Conservation (phyloP, 2,797 vertebrate genomes). For the Tolypeutes matacus region DNA sequence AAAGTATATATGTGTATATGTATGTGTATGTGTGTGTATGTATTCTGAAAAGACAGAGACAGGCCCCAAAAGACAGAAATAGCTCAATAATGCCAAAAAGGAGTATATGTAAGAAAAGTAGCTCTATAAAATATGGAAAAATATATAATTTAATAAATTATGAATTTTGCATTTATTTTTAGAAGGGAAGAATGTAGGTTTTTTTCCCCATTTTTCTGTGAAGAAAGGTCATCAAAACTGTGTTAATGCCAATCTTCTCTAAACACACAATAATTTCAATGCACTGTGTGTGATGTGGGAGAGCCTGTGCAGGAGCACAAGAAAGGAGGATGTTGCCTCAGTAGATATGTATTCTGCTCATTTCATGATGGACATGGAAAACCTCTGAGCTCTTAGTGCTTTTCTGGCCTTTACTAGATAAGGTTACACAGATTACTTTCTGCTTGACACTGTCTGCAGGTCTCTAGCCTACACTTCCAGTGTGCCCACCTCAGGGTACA, state of each 20-base stretch:
- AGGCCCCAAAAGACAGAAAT: not conserved
- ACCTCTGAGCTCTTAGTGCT: not conserved
- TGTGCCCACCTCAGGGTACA: not conserved
- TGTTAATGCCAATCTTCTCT: not conserved
- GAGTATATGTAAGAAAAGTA: conserved; percentile 16
- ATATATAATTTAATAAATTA: conserved; percentile 34
- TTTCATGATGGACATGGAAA: not conserved
- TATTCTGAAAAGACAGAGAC: not conserved
- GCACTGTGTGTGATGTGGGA: not conserved
- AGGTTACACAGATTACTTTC: not conserved
- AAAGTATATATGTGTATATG: not conserved
- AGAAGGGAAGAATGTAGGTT: not conserved
- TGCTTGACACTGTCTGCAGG: not conserved
- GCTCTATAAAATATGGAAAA: not conserved
- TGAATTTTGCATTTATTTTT: conserved; percentile 4
- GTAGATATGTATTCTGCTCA: not conserved
- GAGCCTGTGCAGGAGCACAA: not conserved
- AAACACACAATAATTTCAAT: not conserved
- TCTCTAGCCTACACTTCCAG: not conserved
- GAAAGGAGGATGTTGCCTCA: not conserved
- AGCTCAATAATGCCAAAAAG: not conserved
- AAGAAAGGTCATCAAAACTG: conserved; percentile 7
- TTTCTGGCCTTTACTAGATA: not conserved
- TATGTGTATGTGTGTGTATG: too few relatives aligned
- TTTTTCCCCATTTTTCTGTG: not conserved